A percentile compares a stretch with the other conserved stretches of the same genome.
These are phyloP conservation scores for Mirza zaza DNA, from an alignment of 2,113 vertebrate species.

Conservation along the genomic window DNA sequence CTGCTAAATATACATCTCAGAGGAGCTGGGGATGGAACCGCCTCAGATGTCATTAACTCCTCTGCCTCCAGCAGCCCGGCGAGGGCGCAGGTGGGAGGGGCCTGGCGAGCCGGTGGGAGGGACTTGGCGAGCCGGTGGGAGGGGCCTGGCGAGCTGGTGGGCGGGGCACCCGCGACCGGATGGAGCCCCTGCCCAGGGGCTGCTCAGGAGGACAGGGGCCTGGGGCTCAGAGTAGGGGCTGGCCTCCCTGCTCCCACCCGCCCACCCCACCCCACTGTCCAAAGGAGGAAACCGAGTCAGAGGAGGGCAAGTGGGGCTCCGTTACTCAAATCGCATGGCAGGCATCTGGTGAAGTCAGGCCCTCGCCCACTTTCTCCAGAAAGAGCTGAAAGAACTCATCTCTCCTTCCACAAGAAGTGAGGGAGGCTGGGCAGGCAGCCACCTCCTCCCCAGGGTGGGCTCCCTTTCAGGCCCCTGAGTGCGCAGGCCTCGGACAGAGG, in stretches of 20 bases:
- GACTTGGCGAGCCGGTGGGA: background rate
- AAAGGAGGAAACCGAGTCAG: background rate
- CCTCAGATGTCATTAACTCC: background rate
- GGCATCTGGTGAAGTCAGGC: accelerated
- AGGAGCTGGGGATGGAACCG: background rate
- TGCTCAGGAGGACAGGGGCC: too few relatives aligned
- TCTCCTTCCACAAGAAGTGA: background rate
- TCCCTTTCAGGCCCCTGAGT: background rate
- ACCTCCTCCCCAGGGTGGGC: background rate
- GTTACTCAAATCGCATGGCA: too few relatives aligned
- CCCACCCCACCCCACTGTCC: accelerated
- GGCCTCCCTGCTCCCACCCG: accelerated
- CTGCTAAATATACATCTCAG: slow-evolving; percentile 63
- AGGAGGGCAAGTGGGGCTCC: background rate
- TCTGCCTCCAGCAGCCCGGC: background rate
- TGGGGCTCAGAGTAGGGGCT: too few relatives aligned
- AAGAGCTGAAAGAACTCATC: background rate
- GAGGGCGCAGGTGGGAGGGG: background rate
- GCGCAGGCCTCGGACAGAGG: background rate
- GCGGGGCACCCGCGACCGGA: too few relatives aligned
- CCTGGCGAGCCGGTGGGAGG: accelerated
- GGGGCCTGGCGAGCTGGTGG: accelerated
- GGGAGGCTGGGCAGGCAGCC: background rate
- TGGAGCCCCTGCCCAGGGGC: background rate
- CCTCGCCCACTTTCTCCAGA: background rate